Conservation (phyloP, 2,888 invertebrate genomes). For the Miltochrista miniata region DNA sequence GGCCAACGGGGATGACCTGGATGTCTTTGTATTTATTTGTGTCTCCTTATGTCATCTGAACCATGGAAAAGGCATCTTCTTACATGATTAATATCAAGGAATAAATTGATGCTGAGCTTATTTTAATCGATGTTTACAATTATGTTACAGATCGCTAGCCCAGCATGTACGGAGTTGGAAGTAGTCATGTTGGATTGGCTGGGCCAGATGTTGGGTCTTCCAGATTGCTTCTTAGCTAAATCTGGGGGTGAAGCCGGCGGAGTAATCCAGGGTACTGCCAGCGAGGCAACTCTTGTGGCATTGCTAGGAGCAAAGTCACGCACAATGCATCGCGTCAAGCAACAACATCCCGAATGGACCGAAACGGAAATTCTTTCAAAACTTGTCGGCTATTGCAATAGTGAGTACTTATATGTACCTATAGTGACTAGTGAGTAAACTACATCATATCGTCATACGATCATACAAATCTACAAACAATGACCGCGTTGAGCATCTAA, state of each 20-base stretch:
- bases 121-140: too few relatives aligned
- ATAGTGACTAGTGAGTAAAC: too few relatives aligned
- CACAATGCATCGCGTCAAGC: constrained; percentile 86
- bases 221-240: constrained; percentile 91
- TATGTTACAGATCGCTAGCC: constrained; percentile 90
- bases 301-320: constrained; percentile 94
- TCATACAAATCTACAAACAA: too few relatives aligned
- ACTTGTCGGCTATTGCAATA: constrained; percentile 93
- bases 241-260: constrained; percentile 94
- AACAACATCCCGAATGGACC: constrained; percentile 89
- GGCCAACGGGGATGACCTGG: too few relatives aligned
- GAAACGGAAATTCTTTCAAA: constrained; percentile 89
- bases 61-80: too few relatives aligned
- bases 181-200: constrained; percentile 98
- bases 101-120: too few relatives aligned
- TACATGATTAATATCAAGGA: too few relatives aligned
- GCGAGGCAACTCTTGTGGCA: constrained; percentile 96
- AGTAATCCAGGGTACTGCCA: constrained; percentile 96
- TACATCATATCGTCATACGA: too few relatives aligned
- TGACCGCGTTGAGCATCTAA: too few relatives aligned
- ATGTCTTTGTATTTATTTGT: too few relatives aligned
- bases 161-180: constrained; percentile 97
- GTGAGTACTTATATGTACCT: constrained; percentile 83
- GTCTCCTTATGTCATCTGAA: too few relatives aligned
- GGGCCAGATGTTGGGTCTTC: constrained; percentile 95